Base-by-base conservation (phyloP, 2,888 invertebrate genomes). In the Catocala sponsa region DNA sequence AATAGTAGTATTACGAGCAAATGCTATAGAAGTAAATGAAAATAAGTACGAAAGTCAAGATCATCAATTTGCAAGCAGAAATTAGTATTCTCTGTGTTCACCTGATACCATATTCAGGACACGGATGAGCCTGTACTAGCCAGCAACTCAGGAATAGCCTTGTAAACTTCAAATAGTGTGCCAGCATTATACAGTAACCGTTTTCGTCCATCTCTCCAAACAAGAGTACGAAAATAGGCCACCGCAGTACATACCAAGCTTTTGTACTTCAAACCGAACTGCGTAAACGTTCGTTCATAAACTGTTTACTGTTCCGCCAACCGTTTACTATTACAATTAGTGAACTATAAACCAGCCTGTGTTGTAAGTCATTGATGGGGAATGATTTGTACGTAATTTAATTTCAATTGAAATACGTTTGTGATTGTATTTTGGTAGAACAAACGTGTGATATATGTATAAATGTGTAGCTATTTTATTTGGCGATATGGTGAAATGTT, bases 301-400 rank as follows among this genome's bases (percentile, higher is more conserved):
- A 67, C 54, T 74, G 76, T 76, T 76, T 67, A 68, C 64, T 44
- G 60, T 49, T 59, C 15, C 47, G 15, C 46, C 55, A 50, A 44
- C 25, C 44, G 71, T 72, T 76, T 69, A 72, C 72, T 67, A 56
- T 71, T 52, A 51, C 62, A 69, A 76, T 76, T 76, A 69, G 71
- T 61, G 50, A 55, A 65, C 58, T 61, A 62, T 73, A 65, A 67
- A 73, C 68, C 10, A 7, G 13, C 12, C 13, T 25, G 33, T 49
- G 13, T 15, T 46, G 33, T 55, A 6, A 55, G 43, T 46, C 43
- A 43, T 25, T 42, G 6, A n/a, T 56, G 46, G 33, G 12, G 12
- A 50, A 50, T 7, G 6, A 35, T 46, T 58, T 51, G 25, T 44
- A 5, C 15, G 10, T 6, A 15, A 51, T 57, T 57, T 25, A 46